phyloP scores from a whole-genome alignment of 2,113 vertebrate species.

The Myiopsitta monachus region DNA sequence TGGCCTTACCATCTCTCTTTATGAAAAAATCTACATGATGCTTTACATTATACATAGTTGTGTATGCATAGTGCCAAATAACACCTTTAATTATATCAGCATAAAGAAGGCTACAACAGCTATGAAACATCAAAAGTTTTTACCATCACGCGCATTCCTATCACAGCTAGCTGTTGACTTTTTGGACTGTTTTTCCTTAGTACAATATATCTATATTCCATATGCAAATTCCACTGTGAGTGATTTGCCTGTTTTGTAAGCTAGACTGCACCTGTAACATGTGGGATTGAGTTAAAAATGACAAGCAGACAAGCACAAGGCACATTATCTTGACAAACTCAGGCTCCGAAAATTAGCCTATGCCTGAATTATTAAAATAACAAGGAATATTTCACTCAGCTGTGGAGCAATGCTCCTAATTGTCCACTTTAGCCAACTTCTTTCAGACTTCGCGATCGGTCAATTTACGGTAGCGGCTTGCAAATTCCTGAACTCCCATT shows the following conservation, averaged over 20 bases:
- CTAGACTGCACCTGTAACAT: constrained; percentile 83
- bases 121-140: constrained; percentile 24
- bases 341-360: constrained; percentile 90
- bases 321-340: constrained; percentile 95
- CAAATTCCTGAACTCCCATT: constrained; percentile 89
- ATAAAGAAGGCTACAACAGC: neutral
- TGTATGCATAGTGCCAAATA: neutral
- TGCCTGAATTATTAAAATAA: constrained; percentile 99
- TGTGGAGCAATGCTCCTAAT: constrained; percentile 92
- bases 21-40: neutral
- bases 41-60: neutral
- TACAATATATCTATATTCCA: constrained; percentile 70
- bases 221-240: constrained; percentile 78
- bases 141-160: constrained; percentile 10
- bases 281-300: constrained; percentile 91
- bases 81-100: neutral
- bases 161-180: constrained; percentile 61
- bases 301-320: constrained; percentile 90
- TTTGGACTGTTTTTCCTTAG: constrained; percentile 2
- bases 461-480: constrained; percentile 85
- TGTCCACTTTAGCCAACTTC: constrained; percentile 95
- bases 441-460: constrained; percentile 88
- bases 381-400: constrained; percentile 95
- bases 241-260: constrained; percentile 83
- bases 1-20: neutral